Evolutionary conservation across 2,797 vertebrate species (phyloP).

Genomic region (Cyclopterus lumpus): DNA sequence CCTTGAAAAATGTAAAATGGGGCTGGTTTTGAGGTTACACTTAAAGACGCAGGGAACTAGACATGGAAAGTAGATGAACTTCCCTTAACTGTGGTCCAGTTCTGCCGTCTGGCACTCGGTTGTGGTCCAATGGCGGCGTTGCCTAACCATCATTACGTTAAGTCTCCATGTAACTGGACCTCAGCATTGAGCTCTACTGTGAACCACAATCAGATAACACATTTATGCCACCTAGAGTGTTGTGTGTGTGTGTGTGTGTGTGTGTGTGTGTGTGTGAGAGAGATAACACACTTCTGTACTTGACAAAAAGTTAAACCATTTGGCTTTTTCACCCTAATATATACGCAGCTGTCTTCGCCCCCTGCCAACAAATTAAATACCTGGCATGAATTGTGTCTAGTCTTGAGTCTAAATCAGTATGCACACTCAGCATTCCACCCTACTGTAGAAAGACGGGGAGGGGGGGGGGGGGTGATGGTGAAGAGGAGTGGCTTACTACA

Average conservation of each 20-base stretch:
- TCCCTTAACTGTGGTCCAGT: conserved; percentile 9
- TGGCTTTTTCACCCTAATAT: conserved; percentile 51
- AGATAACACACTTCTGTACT: conserved; percentile 31
- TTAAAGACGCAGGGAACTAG: neutral
- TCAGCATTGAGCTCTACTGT: conserved; percentile 24
- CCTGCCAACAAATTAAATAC: conserved; percentile 49
- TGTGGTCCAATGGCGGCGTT: conserved; percentile 15
- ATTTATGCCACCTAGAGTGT: conserved; percentile 22
- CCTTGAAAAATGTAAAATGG: conserved; percentile 56
- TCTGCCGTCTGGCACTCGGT: neutral
- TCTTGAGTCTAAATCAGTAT: conserved; percentile 58
- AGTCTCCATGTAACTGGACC: conserved; percentile 24
- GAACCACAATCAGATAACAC: conserved; percentile 20
- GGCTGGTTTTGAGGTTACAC: conserved; percentile 31
- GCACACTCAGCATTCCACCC: conserved; percentile 42
- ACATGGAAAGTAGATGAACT: conserved; percentile 19
- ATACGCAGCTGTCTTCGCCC: conserved; percentile 47
- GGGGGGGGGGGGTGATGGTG: conserved; percentile 15
- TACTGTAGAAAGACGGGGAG: conserved; percentile 30
- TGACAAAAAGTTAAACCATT: conserved; percentile 52
- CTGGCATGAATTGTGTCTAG: conserved; percentile 54
- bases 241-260: conserved; percentile 1
- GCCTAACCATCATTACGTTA: conserved; percentile 3
- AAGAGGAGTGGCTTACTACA: conserved; percentile 74
- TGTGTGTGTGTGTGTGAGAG: too few species aligned